Conservation (phyloP, 2,113 vertebrate genomes). For the Malurus alboscapulatus region DNA sequence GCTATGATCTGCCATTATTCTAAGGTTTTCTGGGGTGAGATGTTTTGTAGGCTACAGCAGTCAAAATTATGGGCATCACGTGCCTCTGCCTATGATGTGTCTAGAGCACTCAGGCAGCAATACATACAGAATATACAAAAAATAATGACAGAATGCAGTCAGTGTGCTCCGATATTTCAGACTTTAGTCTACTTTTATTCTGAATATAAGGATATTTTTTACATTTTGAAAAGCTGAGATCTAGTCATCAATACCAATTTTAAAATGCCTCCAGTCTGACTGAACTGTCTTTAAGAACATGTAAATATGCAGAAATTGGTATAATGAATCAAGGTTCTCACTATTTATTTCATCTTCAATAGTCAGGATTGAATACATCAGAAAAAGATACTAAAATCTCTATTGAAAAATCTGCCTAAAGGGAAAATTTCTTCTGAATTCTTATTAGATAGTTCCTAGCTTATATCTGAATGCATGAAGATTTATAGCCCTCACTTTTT, state of each 20-base stretch:
- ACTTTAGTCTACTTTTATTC: background rate
- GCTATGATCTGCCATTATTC: background rate
- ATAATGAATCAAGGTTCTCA: background rate
- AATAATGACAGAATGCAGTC: background rate
- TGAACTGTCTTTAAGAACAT: background rate
- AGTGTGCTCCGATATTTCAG: background rate
- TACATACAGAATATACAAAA: background rate
- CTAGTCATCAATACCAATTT: background rate
- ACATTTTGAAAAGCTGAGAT: background rate
- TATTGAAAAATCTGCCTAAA: background rate
- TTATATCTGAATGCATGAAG: background rate
- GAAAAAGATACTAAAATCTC: background rate
- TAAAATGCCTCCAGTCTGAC: background rate
- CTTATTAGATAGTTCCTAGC: background rate
- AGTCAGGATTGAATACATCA: background rate
- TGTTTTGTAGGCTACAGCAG: background rate
- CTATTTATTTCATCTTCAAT: background rate
- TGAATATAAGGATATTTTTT: background rate
- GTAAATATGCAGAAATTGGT: background rate
- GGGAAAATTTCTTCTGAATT: slow-evolving; percentile 20
- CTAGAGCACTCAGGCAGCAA: background rate
- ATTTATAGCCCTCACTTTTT: slow-evolving; percentile 23
- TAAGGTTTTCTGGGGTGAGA: background rate
- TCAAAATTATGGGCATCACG: background rate
- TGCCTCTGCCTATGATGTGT: background rate